Conservation (phyloP, 2,888 invertebrate species). For the Danaus chrysippus region DNA sequence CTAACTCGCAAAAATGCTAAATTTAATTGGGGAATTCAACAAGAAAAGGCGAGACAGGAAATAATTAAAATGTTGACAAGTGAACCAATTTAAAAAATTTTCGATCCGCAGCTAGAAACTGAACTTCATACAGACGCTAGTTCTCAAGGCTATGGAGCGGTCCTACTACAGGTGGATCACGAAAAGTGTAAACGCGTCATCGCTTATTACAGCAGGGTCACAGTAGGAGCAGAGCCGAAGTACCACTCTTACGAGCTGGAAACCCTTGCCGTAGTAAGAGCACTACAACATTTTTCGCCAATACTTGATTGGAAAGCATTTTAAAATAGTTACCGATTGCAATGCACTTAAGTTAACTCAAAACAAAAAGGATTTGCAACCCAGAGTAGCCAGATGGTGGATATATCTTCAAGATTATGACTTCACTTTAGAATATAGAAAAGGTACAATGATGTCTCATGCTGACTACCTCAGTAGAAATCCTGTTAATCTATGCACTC, state of each 20-base stretch:
- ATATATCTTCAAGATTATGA: slow-evolving; percentile 16
- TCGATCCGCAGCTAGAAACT: not conserved
- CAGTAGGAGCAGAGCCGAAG: too few relatives aligned
- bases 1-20: not conserved
- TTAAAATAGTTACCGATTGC: too few relatives aligned
- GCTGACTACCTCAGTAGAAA: too few relatives aligned
- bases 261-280: too few relatives aligned
- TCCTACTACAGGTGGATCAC: too few relatives aligned
- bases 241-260: too few relatives aligned
- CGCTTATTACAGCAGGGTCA: too few relatives aligned
- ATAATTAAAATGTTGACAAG: not conserved
- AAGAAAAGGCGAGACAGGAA: not conserved
- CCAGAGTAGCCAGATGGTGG: slow-evolving; percentile 4
- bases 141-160: too few relatives aligned
- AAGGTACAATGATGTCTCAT: too few relatives aligned
- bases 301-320: not conserved
- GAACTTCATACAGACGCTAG: not conserved
- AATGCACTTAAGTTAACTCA: not conserved
- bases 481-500: not conserved
- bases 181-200: too few relatives aligned
- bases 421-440: too few relatives aligned
- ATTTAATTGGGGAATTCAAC: not conserved
- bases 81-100: not conserved
- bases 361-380: slow-evolving; percentile 3
- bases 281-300: too few relatives aligned